Conservation (phyloP, 2,888 invertebrate species). For the Ommatoiulus sabulosus region DNA sequence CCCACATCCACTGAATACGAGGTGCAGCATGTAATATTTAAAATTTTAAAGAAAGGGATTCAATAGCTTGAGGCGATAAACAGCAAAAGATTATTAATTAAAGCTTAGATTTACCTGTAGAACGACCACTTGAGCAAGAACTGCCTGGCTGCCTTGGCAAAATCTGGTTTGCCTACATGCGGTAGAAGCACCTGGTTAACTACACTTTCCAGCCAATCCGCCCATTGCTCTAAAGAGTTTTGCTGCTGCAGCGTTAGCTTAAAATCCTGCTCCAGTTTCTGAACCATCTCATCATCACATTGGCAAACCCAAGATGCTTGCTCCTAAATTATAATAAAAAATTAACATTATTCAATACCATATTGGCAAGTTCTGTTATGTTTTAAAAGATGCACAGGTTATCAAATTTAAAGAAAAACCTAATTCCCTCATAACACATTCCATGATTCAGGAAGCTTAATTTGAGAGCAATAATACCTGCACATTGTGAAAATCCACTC, state of each 20-base stretch:
- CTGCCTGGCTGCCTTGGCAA: conserved; percentile 87
- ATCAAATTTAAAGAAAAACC: background rate
- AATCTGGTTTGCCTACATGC: conserved; percentile 80
- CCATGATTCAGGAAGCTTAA: background rate
- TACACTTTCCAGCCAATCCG: conserved; percentile 94
- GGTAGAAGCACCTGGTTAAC: conserved; percentile 90
- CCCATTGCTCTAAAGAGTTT: conserved; percentile 96
- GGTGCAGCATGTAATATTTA: too few species aligned
- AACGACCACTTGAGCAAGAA: conserved; percentile 99
- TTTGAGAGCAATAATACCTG: conserved; percentile 70
- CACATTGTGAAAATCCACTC: conserved; percentile 98
- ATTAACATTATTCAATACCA: background rate
- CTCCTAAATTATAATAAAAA: conserved; percentile 60
- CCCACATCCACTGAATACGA: too few species aligned
- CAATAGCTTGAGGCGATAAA: too few species aligned
- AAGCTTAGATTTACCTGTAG: conserved; percentile 78
- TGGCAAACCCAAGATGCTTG: conserved; percentile 98
- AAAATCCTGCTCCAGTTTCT: conserved; percentile 91
- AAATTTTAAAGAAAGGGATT: too few species aligned
- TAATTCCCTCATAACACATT: background rate
- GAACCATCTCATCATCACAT: conserved; percentile 87
- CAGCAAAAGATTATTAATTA: background rate
- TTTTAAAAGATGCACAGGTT: background rate
- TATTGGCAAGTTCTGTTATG: background rate
- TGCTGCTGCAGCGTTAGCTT: conserved; percentile 84